phyloP scores from a whole-genome alignment of 35 echinoderm and acorn worm species.

The Holothuria glaberrima region DNA sequence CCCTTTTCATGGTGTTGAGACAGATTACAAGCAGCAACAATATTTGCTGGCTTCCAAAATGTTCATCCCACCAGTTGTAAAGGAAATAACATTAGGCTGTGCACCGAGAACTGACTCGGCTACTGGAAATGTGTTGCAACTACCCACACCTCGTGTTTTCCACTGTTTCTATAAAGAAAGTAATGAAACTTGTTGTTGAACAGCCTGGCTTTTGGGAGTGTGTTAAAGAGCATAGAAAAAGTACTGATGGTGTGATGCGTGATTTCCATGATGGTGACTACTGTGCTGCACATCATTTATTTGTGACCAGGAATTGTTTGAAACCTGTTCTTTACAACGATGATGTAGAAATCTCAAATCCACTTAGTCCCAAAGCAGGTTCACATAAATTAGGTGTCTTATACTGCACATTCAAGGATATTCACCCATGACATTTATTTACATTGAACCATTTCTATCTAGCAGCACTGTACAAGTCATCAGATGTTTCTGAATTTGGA shows the following conservation, averaged over 20 bases:
- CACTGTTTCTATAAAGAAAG: conserved; percentile 30
- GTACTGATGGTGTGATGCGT: conserved; percentile 6
- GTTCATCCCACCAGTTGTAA: conserved; percentile 1
- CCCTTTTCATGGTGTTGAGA: not conserved
- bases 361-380: conserved; percentile 51
- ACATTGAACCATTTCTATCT: conserved; percentile 50
- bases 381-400: conserved; percentile 79
- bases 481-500: conserved; percentile 58
- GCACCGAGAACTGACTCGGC: conserved; percentile 21
- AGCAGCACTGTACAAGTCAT: conserved; percentile 57
- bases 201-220: not conserved
- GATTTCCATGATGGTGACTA: conserved; percentile 38
- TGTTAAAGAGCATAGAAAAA: conserved; percentile 24
- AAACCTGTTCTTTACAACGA: conserved; percentile 45
- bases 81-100: conserved; percentile 43
- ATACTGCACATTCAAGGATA: conserved; percentile 57
- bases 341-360: conserved; percentile 73
- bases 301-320: not conserved
- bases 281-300: not conserved
- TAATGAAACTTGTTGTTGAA: not conserved
- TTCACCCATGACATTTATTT: conserved; percentile 39
- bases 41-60: conserved; percentile 1
- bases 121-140: conserved; percentile 39
- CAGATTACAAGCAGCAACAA: conserved; percentile 7
- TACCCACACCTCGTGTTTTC: not conserved